Evolutionary conservation across 2,113 vertebrate species (phyloP).

Genomic region (Hipposideros armiger): DNA sequence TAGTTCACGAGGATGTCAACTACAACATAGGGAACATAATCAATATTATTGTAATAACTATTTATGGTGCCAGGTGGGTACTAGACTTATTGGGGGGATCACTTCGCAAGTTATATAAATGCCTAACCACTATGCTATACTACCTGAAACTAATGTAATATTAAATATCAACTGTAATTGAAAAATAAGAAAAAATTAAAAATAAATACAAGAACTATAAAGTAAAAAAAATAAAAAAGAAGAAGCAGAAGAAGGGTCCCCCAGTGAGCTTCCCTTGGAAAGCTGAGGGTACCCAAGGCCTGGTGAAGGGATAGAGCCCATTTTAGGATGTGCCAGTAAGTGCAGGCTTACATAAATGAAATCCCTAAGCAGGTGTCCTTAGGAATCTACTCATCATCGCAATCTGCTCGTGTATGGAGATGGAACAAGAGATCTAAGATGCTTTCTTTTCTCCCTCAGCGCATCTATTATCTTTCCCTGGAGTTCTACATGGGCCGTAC

Average conservation of each 20-base stretch:
- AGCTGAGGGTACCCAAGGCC: not conserved
- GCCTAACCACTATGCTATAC: too few species aligned
- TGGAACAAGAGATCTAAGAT: not conserved
- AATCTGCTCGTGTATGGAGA: not conserved
- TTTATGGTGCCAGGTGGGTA: too few species aligned
- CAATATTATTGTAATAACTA: too few species aligned
- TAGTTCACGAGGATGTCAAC: too few species aligned
- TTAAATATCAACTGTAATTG: not conserved
- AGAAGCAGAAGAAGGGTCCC: too few species aligned
- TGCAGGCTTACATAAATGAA: not conserved
- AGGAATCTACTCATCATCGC: not conserved
- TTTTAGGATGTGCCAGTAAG: not conserved
- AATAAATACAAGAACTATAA: not conserved
- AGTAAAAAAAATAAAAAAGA: not conserved
- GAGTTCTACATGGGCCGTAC: conserved; percentile 97
- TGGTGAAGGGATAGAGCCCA: not conserved
- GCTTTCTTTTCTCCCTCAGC: conserved; percentile 80
- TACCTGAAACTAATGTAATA: too few species aligned
- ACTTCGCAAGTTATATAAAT: too few species aligned
- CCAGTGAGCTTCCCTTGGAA: not conserved
- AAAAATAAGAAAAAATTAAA: not conserved
- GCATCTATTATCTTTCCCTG: conserved; percentile 94
- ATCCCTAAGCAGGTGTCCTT: not conserved
- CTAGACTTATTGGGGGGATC: too few species aligned
- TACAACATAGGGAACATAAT: too few species aligned